A percentile compares a stretch with the other conserved stretches of the same genome.
Evolutionary conservation across 1,140 invertebrate species (phyloP).

Genomic region (Hylyphantes graminicola): DNA sequence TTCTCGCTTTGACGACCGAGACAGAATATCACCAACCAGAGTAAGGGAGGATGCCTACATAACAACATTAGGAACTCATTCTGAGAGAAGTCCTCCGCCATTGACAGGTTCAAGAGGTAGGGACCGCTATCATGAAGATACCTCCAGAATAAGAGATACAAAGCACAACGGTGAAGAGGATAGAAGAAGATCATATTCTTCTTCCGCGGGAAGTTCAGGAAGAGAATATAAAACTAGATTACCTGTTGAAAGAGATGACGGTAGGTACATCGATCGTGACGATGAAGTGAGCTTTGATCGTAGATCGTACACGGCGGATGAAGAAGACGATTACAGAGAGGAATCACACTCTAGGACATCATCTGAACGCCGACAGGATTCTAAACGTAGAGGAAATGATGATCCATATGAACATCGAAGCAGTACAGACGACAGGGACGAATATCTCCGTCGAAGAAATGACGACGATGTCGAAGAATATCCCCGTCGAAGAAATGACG

Average conservation of each 20-base stretch:
- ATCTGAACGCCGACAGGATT: not conserved
- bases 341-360: not conserved
- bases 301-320: constrained; percentile 22
- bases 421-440: not conserved
- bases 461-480: constrained; percentile 21
- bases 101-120: not conserved
- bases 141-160: not conserved
- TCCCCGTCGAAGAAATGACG: not conserved
- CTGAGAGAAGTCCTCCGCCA: not conserved
- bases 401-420: not conserved
- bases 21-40: constrained; percentile 25
- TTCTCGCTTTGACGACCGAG: constrained; percentile 7
- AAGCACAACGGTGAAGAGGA: not conserved
- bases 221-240: constrained; percentile 7
- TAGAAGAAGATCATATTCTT: not conserved
- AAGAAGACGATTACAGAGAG: constrained; percentile 21
- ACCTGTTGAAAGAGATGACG: not conserved
- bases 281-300: constrained; percentile 24
- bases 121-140: not conserved
- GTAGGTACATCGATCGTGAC: not conserved
- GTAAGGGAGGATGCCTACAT: constrained; percentile 14
- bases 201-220: not conserved
- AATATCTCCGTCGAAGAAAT: not conserved
- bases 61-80: not conserved
- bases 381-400: not conserved